Conservation (phyloP, 1,140 invertebrate genomes). For the Stratiolaelaps scimitus region DNA sequence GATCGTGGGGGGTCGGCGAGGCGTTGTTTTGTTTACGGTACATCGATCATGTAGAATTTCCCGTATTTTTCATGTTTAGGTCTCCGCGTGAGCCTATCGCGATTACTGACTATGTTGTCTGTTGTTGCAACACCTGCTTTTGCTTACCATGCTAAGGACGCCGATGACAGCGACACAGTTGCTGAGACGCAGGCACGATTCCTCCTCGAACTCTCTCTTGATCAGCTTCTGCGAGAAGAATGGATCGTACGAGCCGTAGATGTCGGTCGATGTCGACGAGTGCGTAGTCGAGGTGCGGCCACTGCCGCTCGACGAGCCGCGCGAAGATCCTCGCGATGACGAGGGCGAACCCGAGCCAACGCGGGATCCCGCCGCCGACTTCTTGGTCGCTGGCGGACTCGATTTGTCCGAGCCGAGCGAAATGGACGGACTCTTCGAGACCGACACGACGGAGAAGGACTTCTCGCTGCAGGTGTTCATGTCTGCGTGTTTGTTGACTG, state of each 20-base stretch:
- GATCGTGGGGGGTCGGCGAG: too few relatives aligned
- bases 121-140: too few relatives aligned
- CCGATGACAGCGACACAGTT: conserved; percentile 28
- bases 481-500: background rate
- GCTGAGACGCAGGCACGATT: conserved; percentile 25
- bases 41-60: too few relatives aligned
- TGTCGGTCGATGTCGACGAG: conserved; percentile 26
- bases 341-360: conserved; percentile 22
- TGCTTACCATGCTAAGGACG: conserved; percentile 28
- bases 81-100: too few relatives aligned
- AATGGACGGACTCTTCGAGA: conserved; percentile 22
- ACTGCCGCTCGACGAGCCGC: conserved; percentile 17
- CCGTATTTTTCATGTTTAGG: too few relatives aligned
- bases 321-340: conserved; percentile 2
- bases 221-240: conserved; percentile 26
- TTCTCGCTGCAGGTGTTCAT: conserved; percentile 24
- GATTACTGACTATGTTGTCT: too few relatives aligned
- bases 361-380: conserved; percentile 5
- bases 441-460: conserved; percentile 14
- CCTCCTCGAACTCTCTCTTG: conserved; percentile 26
- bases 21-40: too few relatives aligned
- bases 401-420: conserved; percentile 19
- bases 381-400: conserved; percentile 24
- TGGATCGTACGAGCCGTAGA: conserved; percentile 27
- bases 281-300: conserved; percentile 18